These are phyloP conservation scores for Drosophila nasuta DNA, from an alignment of 1,140 invertebrate species.

Conservation along the genomic window DNA sequence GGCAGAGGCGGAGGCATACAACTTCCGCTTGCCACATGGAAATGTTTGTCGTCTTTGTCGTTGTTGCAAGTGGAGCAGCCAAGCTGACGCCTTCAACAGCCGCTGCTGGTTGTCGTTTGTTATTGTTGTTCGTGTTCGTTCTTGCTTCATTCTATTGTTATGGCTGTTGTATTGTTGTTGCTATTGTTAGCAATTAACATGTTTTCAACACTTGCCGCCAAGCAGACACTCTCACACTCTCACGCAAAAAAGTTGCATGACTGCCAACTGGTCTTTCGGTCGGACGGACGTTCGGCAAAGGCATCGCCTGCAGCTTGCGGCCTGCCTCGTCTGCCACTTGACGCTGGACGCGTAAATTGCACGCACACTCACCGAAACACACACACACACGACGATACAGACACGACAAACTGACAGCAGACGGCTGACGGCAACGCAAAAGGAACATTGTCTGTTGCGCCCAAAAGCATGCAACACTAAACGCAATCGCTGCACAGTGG, in stretches of 20 bases:
- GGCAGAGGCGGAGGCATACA: neutral
- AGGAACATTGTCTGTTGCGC: conserved; percentile 43
- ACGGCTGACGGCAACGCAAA: conserved; percentile 17
- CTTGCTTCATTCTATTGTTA: conserved; percentile 38
- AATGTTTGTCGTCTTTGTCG: conserved; percentile 50
- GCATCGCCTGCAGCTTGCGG: conserved; percentile 56
- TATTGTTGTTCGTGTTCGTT: conserved; percentile 41
- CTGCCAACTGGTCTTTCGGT: conserved; percentile 33
- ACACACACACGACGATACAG: neutral
- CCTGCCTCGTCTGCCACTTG: conserved; percentile 56
- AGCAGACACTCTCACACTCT: conserved; percentile 29
- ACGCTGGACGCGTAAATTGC: conserved; percentile 54
- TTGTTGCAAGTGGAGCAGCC: conserved; percentile 56
- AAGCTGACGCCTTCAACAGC: conserved; percentile 20
- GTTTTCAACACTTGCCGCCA: conserved; percentile 74
- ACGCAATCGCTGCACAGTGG: conserved; percentile 38
- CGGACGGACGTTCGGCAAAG: conserved; percentile 2
- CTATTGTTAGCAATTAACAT: conserved; percentile 79
- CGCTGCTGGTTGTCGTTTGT: conserved; percentile 5
- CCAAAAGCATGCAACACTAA: conserved; percentile 49
- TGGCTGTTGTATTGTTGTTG: conserved; percentile 49
- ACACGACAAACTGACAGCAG: conserved; percentile 14
- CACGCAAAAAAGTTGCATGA: conserved; percentile 56
- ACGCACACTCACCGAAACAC: conserved; percentile 34
- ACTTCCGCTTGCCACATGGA: conserved; percentile 69